A percentile compares a stretch with the other conserved stretches of the same genome.
These are phyloP conservation scores for Paramisgurnus dabryanus DNA, from an alignment of 2,113 vertebrate genomes.

Conservation along the genomic window DNA sequence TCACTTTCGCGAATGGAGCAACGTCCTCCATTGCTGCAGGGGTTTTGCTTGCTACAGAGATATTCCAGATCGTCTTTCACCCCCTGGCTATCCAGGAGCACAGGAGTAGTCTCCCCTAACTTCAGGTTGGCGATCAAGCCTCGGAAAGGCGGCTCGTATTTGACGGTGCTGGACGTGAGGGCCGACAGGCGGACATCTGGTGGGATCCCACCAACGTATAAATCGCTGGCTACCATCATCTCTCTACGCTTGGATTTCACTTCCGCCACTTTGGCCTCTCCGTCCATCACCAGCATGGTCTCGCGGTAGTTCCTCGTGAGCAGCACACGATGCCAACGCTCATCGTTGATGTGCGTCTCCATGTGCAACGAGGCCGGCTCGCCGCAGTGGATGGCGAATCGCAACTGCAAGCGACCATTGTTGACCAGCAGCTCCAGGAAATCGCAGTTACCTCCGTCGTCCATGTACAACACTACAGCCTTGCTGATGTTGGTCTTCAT, in stretches of 20 bases:
- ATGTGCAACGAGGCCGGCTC: constrained; percentile 85
- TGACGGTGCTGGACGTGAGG: constrained; percentile 90
- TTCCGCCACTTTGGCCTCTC: constrained; percentile 81
- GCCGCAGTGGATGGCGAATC: constrained; percentile 89
- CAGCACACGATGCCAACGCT: constrained; percentile 88
- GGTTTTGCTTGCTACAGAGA: constrained; percentile 81
- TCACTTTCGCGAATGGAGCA: constrained; percentile 85
- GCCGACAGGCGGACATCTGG: constrained; percentile 92
- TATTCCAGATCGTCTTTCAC: constrained; percentile 85
- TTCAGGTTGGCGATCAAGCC: constrained; percentile 87
- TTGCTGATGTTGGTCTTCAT: constrained; percentile 86
- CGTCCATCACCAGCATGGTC: constrained; percentile 84
- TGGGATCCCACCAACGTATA: constrained; percentile 89
- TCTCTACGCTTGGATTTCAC: constrained; percentile 89
- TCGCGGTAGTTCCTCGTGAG: constrained; percentile 82
- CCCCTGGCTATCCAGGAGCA: constrained; percentile 86
- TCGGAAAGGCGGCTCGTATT: constrained; percentile 90
- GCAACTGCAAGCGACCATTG: constrained; percentile 83
- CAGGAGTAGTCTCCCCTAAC: constrained; percentile 80
- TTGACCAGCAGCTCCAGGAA: constrained; percentile 89
- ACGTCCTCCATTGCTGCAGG: constrained; percentile 85
- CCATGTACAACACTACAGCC: constrained; percentile 88
- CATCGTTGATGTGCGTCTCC: constrained; percentile 81
- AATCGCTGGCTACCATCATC: constrained; percentile 89
- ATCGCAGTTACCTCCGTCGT: constrained; percentile 93